A percentile compares a stretch with the other conserved stretches of the same genome.
Evolutionary conservation across 2,797 vertebrate genomes (phyloP).

Genomic region (Acropternis orthonyx): DNA sequence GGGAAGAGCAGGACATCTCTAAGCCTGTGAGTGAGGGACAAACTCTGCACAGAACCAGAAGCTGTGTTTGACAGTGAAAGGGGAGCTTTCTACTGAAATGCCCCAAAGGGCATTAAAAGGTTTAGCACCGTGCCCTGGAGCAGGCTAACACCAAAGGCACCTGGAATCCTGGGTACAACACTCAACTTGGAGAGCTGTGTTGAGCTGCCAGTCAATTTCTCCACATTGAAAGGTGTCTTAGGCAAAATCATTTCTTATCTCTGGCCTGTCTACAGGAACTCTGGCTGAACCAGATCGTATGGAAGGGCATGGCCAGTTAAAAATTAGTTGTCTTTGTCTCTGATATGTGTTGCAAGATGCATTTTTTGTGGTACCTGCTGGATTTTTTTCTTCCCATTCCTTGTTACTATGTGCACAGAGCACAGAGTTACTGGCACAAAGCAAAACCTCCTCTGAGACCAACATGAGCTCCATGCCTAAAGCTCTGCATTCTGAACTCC

Average conservation of each 20-base stretch:
- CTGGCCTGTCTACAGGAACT: background rate
- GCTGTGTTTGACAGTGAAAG: background rate
- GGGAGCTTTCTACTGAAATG: background rate
- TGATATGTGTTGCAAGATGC: background rate
- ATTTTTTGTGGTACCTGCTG: background rate
- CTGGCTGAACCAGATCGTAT: background rate
- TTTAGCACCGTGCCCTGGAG: background rate
- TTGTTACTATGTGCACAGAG: background rate
- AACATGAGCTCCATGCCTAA: background rate
- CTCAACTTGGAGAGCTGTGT: background rate
- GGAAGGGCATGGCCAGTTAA: background rate
- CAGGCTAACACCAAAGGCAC: background rate
- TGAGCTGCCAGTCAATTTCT: background rate
- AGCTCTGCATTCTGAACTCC: background rate
- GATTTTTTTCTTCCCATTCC: background rate
- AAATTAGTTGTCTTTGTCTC: background rate
- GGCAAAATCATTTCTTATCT: background rate
- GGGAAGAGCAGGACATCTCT: background rate
- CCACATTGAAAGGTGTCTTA: background rate
- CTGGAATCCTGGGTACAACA: background rate
- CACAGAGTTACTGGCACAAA: background rate
- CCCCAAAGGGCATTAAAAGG: background rate
- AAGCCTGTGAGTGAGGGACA: background rate
- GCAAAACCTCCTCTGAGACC: background rate
- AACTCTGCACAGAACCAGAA: background rate